phyloP scores from a whole-genome alignment of 2,797 vertebrate genomes.

The Acanthis flammea region DNA sequence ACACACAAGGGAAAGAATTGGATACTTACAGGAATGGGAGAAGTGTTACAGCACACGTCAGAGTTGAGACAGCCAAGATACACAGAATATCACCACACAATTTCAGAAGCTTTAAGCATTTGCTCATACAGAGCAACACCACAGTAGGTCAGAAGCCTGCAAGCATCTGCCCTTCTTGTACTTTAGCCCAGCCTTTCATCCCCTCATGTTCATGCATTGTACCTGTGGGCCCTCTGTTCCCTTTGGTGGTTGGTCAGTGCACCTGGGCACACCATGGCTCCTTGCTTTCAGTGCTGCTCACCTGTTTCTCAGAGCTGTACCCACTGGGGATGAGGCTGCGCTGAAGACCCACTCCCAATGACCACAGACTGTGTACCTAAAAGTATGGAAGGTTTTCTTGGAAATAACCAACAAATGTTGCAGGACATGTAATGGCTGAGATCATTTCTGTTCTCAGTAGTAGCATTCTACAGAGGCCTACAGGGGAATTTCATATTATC shows the following conservation, averaged over 20 bases:
- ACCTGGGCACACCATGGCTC: neutral
- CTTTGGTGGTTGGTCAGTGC: neutral
- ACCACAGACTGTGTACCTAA: neutral
- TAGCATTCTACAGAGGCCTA: neutral
- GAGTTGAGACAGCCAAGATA: neutral
- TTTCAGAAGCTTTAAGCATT: neutral
- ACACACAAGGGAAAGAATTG: neutral
- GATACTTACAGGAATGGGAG: neutral
- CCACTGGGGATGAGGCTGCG: accelerated
- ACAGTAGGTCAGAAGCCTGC: accelerated
- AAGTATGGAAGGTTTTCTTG: neutral
- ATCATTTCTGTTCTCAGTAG: neutral
- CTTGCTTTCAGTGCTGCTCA: neutral
- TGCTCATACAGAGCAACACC: too few species aligned
- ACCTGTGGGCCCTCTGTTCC: neutral
- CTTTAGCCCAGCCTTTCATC: neutral
- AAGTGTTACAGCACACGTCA: neutral
- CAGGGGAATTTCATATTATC: neutral
- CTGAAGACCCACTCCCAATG: neutral
- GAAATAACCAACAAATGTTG: neutral
- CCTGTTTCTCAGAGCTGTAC: neutral
- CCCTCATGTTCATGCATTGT: accelerated
- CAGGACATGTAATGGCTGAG: neutral
- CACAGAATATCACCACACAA: neutral
- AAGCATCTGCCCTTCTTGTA: neutral